Base-by-base conservation (phyloP, 2,888 invertebrate species). In the Thymelicus lineola region DNA sequence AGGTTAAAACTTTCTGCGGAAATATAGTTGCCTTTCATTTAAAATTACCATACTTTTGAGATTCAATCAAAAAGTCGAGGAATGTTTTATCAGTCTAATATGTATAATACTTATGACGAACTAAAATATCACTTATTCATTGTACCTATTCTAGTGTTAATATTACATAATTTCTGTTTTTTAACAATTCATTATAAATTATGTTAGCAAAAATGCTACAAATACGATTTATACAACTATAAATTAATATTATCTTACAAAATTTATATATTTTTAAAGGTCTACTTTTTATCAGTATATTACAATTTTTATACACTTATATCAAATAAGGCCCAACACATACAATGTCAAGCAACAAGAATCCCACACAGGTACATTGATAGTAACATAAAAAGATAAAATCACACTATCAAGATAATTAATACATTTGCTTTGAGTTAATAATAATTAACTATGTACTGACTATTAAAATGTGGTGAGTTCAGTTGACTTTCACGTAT, bases 1-100 rank as follows among this genome's bases (percentile, higher is more conserved):
- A 28, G 5, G 75, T 73, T 68, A 0, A 48, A 48, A 17, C 17
- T 17, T 17, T 0, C 20, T 9, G 10, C 9, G 10, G 20, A 53
- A 53, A 3, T 20, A 53, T 53, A 20, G 20, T 53, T 20, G 17
- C 53, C 53, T 20, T 20, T 20, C 7, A 53, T 61, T 63, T 70
- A 69, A 46, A 73, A 68, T 46, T 70, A 66, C 61, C 60, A 61
- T 71, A 64, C 61, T 66, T 66, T 70, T 72, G 75, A 72, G 74
- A 75, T 79, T 79, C 77, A 73, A 57, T 68, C 73, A 69, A 48
- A 69, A 64, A 63, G 59, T 58, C 66, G 67, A 72, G 80, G 80
- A 80, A 80, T 80, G 80, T 78, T 75, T 66, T 74, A 74, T 80
- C 80, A 80, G 80, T 80, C 78, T 76, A 75, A n/a, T 20, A 20